A percentile compares a stretch with the other conserved stretches of the same genome.
phyloP scores from a whole-genome alignment of 2,888 invertebrate genomes.

The Odontocolon sp. region DNA sequence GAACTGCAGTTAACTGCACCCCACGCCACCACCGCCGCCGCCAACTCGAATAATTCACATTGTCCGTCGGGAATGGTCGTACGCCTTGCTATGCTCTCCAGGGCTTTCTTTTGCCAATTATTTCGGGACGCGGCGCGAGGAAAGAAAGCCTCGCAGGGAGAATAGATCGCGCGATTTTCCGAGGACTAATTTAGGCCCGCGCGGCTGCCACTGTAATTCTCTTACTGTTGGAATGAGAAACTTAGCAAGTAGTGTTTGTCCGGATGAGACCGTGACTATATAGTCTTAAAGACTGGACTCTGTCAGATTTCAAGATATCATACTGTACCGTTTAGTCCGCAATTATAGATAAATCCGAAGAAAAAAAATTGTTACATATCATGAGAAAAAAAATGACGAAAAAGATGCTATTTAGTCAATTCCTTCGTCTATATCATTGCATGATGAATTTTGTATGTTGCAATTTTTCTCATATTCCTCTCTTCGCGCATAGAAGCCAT shows the following conservation, averaged over 20 bases:
- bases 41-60: slow-evolving; percentile 81
- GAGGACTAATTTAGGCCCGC: slow-evolving; percentile 76
- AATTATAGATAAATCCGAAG: no score
- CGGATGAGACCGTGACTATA: slow-evolving; percentile 27
- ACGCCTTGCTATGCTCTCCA: slow-evolving; percentile 65
- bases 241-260: slow-evolving; percentile 20
- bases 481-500: no score
- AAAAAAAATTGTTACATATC: no score
- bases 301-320: no score
- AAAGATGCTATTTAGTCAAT: no score
- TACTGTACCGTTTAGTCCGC: no score
- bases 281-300: slow-evolving; percentile 32
- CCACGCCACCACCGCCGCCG: slow-evolving; percentile 70
- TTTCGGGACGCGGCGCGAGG: slow-evolving; percentile 78
- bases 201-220: slow-evolving; percentile 38
- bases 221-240: slow-evolving; percentile 40
- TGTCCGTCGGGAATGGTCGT: slow-evolving; percentile 79
- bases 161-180: slow-evolving; percentile 80
- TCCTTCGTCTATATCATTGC: no score
- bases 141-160: slow-evolving; percentile 78
- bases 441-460: no score
- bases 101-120: slow-evolving; percentile 80
- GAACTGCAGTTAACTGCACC: slow-evolving; percentile 65
- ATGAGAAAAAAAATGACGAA: no score
- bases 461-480: no score